Evolutionary conservation across 2,888 invertebrate genomes (phyloP), one percentile per base, ranked within the genome.

Genomic region (Agrotis exclamationis): DNA sequence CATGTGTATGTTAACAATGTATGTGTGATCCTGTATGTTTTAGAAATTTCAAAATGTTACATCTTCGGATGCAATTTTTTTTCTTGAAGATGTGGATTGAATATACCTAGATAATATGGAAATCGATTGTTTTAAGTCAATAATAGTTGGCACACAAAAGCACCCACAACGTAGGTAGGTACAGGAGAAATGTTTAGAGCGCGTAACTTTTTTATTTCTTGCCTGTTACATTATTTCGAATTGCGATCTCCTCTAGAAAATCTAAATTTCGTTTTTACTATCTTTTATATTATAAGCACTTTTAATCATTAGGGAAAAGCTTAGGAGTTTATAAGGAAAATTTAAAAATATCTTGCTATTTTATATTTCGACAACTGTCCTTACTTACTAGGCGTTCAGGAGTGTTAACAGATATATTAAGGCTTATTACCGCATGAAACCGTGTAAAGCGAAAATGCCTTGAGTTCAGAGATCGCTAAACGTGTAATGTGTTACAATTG

Each of bases 401-500:
- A 39, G 1, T 4, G 4, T 48, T 33, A 24, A 57, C 20, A 53
- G 22, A 39, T 64, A 24, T 24, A 24, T 28, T 59, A 56, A 44
- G 54, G 53, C 65, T 65, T 54, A 77, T 62, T 78, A 72, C 44
- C n/a, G 20, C 22, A 39, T 54, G 44, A 54, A 82, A 47, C 3
- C 4, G 14, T 57, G 57, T 79, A 73, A 68, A 65, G 59, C 59
- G 20, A 70, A 74, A 76, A 67, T 54, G 60, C 60, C 47, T 44
- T 45, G 47, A 48, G 84, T 68, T 85, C 82, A 84, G 65, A 86
- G 86, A 84, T 84, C 85, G 64, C 73, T 50, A 67, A 74, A 70
- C 72, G 74, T 56, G 71, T 82, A 73, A 59, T 80, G 66, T 73
- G 77, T 77, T 66, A 76, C 54, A 66, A 79, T 74, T 74, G 84